Evolutionary conservation across 1,140 invertebrate genomes (phyloP), one percentile per base, ranked within the genome.

Genomic region (Drosophila quadrilineata): DNA sequence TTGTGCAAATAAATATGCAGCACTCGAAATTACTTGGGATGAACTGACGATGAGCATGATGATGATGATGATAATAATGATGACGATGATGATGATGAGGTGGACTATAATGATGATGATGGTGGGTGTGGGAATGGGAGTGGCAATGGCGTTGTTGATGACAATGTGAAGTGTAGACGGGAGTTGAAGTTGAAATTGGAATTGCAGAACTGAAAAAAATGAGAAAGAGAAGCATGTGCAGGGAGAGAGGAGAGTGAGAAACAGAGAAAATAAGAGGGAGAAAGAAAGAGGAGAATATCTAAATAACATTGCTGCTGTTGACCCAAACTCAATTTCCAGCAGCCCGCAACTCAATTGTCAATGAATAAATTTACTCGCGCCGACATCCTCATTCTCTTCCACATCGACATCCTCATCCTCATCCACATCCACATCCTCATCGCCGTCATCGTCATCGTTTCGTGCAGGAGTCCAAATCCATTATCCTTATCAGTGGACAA

Each of bases 291-390:
- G 9, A n/a, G 62, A 41, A 75, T 53, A 80, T 82, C 67, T 72
- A 75, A 80, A 75, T 80, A 70, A 60, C 45, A 43, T n/a, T n/a
- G n/a, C n/a, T 35, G 54, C 16, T 53, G 62, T 16, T 50, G 57
- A 73, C 68, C 70, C 62, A 75, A 85, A 85, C 79, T 79, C 79
- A 85, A 84, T 84, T 84, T 84, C 53, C 70, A 77, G 56, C 53
- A 71, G 74, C 70, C 79, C 77, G 74, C 77, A 85, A 85, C 79
- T 85, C 79, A 85, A 85, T 85, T 86, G 79, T 85, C 79, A 85
- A 85, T 85, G 79, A 85, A 85, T 85, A 85, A 85, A 85, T 85
- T 85, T 85, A 60, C 35, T 64, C 63, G 35, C 46, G 46, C 38
- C 28, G 29, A 21, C 22, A 21, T 43, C 19, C 14, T 40, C 31